These are phyloP conservation scores for Coremacera marginata DNA, from an alignment of 2,888 invertebrate species.

Conservation along the genomic window DNA sequence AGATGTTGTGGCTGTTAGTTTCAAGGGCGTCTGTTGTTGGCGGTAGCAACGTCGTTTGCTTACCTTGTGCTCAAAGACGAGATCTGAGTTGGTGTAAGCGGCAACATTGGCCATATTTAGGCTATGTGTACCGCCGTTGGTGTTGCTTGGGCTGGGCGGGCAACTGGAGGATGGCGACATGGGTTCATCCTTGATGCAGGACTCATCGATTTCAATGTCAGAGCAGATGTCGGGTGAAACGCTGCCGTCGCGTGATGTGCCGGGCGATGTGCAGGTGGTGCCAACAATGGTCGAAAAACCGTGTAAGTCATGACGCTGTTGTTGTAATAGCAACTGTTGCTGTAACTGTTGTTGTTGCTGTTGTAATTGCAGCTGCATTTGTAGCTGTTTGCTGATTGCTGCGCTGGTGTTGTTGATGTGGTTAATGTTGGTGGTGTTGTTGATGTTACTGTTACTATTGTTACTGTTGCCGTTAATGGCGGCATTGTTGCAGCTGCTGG, in stretches of 20 bases:
- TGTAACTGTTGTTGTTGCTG: slow-evolving; percentile 50
- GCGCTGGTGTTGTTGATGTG: slow-evolving; percentile 40
- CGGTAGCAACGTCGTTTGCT: slow-evolving; percentile 48
- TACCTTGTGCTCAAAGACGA: slow-evolving; percentile 77
- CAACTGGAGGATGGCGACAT: slow-evolving; percentile 81
- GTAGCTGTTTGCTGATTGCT: slow-evolving; percentile 23
- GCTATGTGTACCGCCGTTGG: slow-evolving; percentile 53
- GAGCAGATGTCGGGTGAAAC: slow-evolving; percentile 65
- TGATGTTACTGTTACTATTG: slow-evolving; percentile 40
- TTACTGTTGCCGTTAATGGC: slow-evolving; percentile 41
- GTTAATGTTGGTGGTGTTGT: slow-evolving; percentile 39
- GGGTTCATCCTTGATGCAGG: slow-evolving; percentile 81
- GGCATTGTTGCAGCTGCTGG: slow-evolving; percentile 32
- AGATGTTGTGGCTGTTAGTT: not conserved
- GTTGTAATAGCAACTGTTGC: slow-evolving; percentile 52
- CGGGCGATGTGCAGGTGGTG: slow-evolving; percentile 54
- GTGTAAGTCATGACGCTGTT: slow-evolving; percentile 59
- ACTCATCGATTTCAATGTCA: slow-evolving; percentile 68
- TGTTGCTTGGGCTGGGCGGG: slow-evolving; percentile 74
- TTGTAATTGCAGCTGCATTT: slow-evolving; percentile 39
- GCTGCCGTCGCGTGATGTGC: slow-evolving; percentile 59
- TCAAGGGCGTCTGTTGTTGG: not conserved
- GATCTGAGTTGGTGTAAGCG: slow-evolving; percentile 72
- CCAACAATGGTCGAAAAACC: slow-evolving; percentile 52
- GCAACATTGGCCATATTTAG: slow-evolving; percentile 68